Evolutionary conservation across 1,140 invertebrate genomes (phyloP), one percentile per base, ranked within the genome.

Genomic region (Leguminivora glycinivorella): DNA sequence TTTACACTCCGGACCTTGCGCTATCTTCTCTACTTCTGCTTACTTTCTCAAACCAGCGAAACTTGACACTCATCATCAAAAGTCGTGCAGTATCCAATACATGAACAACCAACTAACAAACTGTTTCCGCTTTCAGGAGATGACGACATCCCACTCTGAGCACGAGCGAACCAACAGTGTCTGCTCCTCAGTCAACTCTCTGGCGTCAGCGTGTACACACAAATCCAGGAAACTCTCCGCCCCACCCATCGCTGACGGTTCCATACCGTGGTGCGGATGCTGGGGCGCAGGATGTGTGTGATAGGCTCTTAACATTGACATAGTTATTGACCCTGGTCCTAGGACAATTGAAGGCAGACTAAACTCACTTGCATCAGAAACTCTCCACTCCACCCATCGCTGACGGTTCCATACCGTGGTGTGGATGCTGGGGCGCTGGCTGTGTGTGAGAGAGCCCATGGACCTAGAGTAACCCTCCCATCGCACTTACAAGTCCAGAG

Each of bases 391-490:
- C 94, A 52, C 93, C 93, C 24, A 90, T 93, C 29, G 25, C 58
- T 1, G 94, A 93, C 71, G 95, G 94, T 34, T 96, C 94, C 82
- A 95, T 96, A 75, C 96, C 96, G 0, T 97, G 96, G 96, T 97
- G 96, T 79, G 96, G 95, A 0, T 97, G 96, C 79, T 97, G 96
- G 96, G 96, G 96, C 10, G 97, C 97, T 73, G 96, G 96, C 4
- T 97, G 96, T 88, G 90, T 96, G 67, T 96, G 87, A 93, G n/a
- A n/a, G 34, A 12, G 4, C 34, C 34, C 12, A 31, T 31, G 5
- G 29, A 4, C 29, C 29, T 31, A 31, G 29, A 7, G 6, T 31
- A 5, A 31, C 0, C 6, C 6, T 9, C 29, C 9, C 6, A 10
- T 34, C 31, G 31, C 31, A 34, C 31, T 34, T 34, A 34, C 7